phyloP scores from a whole-genome alignment of 2,888 invertebrate species.

The Drosophila percnosoma region DNA sequence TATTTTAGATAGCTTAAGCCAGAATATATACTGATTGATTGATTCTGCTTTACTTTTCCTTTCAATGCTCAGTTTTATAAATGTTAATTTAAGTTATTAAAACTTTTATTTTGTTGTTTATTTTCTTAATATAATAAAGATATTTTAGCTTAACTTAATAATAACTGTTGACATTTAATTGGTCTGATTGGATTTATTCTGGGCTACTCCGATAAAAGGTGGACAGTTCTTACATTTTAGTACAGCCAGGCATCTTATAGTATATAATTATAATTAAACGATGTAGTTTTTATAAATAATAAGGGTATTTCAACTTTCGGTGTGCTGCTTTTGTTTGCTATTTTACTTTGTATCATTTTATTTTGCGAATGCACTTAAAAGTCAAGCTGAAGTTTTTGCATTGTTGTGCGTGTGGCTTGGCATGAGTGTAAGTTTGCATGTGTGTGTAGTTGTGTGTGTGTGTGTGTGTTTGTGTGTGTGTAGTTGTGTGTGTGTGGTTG shows the following conservation, averaged over 20 bases:
- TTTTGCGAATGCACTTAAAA: conserved; percentile 50
- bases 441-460: conserved; percentile 5
- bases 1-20: not conserved
- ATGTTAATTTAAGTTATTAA: not conserved
- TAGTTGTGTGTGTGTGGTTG: conserved; percentile 6
- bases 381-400: conserved; percentile 42
- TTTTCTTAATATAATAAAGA: not conserved
- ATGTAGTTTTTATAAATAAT: not conserved
- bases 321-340: not conserved
- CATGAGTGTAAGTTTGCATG: conserved; percentile 10
- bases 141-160: not conserved
- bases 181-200: not conserved
- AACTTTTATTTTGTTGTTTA: not conserved
- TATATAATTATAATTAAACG: not conserved
- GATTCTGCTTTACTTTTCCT: not conserved
- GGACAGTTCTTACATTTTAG: not conserved
- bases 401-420: conserved; percentile 35
- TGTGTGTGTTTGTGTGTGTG: conserved; percentile 10
- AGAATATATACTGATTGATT: not conserved
- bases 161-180: not conserved
- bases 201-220: not conserved
- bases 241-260: not conserved
- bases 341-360: conserved; percentile 18
- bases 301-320: not conserved
- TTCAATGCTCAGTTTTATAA: not conserved